phyloP scores from a whole-genome alignment of 1,140 invertebrate genomes.

The Pentalonia nigronervosa region DNA sequence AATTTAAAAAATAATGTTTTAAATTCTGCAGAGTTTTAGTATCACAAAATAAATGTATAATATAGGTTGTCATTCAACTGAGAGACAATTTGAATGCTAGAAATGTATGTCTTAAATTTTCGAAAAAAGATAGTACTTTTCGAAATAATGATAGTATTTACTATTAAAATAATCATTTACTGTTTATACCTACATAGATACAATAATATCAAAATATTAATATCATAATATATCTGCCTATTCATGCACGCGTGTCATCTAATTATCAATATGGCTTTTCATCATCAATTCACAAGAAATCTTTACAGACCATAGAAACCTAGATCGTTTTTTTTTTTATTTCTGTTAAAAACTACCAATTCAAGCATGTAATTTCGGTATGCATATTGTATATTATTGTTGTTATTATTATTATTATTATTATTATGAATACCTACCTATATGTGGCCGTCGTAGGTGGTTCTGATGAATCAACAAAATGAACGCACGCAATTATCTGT shows the following conservation, averaged over 20 bases:
- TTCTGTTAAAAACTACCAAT: not conserved
- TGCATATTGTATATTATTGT: not conserved
- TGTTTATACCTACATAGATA: too few relatives aligned
- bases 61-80: too few relatives aligned
- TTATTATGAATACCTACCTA: not conserved
- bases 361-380: not conserved
- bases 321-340: not conserved
- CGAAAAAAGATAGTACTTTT: too few relatives aligned
- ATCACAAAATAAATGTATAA: too few relatives aligned
- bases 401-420: not conserved
- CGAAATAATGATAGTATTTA: too few relatives aligned
- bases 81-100: too few relatives aligned
- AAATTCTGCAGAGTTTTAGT: too few relatives aligned
- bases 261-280: not conserved
- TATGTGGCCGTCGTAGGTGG: not conserved
- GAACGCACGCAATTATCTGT: not conserved
- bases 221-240: not conserved
- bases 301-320: not conserved
- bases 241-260: not conserved
- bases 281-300: not conserved
- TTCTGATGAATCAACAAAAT: slow-evolving; percentile 2
- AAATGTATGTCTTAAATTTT: too few relatives aligned
- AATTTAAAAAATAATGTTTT: too few relatives aligned
- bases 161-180: too few relatives aligned
- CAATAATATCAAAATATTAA: not conserved